Conservation (phyloP, 1,140 invertebrate species). For the Parasteatoda tepidariorum region DNA sequence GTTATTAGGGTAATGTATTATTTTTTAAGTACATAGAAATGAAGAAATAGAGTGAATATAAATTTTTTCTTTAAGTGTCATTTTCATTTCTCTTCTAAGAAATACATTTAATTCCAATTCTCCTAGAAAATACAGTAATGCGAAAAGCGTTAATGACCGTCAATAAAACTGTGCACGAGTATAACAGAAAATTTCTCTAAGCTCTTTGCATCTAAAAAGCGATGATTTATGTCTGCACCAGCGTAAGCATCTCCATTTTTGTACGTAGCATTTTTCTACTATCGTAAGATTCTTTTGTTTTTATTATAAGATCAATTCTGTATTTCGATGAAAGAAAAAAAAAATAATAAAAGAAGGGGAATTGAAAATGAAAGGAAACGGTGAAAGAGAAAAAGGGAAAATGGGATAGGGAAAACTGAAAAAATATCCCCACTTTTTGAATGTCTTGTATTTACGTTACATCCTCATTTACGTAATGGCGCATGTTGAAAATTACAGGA, state of each 20-base stretch:
- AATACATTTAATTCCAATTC: conserved; percentile 42
- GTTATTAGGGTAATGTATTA: too few species aligned
- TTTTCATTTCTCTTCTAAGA: not conserved
- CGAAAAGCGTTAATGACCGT: conserved; percentile 33
- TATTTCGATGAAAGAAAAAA: not conserved
- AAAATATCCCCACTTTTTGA: conserved; percentile 24
- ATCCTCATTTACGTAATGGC: conserved; percentile 58
- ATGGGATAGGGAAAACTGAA: not conserved
- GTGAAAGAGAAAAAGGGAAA: conserved; percentile 20
- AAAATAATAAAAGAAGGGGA: not conserved
- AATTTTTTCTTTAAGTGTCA: not conserved
- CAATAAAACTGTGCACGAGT: conserved; percentile 25
- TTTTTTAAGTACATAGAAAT: too few species aligned
- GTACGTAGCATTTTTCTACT: not conserved
- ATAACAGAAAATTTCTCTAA: conserved; percentile 6
- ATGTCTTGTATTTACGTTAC: conserved; percentile 56
- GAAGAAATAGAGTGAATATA: not conserved
- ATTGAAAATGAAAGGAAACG: conserved; percentile 7
- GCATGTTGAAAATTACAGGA: conserved; percentile 56
- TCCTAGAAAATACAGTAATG: not conserved
- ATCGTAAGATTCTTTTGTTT: conserved; percentile 6
- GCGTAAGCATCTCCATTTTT: conserved; percentile 1
- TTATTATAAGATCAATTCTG: conserved; percentile 31
- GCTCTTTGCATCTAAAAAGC: not conserved
- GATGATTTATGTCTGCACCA: conserved; percentile 23